Percentiles rank a stretch among this genome's conserved stretches.
Conservation (phyloP, 2,888 invertebrate genomes). For the Cerastis rubricosa region DNA sequence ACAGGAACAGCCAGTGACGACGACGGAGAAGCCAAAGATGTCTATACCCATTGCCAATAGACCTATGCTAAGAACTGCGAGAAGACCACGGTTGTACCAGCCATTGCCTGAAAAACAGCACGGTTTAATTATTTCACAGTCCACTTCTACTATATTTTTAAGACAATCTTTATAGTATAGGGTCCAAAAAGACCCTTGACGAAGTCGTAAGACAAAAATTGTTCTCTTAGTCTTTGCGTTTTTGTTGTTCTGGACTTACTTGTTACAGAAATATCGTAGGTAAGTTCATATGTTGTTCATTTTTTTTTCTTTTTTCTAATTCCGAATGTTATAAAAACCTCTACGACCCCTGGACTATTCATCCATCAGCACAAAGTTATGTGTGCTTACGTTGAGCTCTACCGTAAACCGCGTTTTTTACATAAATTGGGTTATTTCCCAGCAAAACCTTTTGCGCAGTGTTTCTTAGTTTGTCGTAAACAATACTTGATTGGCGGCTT, state of each 20-base stretch:
- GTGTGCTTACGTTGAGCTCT: background rate
- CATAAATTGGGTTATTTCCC: background rate
- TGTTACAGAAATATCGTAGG: too few relatives aligned
- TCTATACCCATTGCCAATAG: constrained; percentile 71
- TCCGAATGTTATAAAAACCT: background rate
- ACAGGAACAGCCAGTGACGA: constrained; percentile 71
- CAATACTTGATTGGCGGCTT: background rate
- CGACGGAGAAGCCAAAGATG: constrained; percentile 75
- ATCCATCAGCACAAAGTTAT: background rate
- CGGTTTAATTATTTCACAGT: background rate
- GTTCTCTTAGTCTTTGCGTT: too few relatives aligned
- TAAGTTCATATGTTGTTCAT: too few relatives aligned
- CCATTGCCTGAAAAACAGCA: constrained; percentile 44
- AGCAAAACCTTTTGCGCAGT: background rate
- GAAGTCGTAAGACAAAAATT: too few relatives aligned
- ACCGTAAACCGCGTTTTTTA: background rate
- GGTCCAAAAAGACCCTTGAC: background rate
- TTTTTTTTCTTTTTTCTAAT: too few relatives aligned
- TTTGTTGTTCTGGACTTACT: too few relatives aligned
- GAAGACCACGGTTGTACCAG: constrained; percentile 69
- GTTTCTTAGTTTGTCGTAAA: background rate
- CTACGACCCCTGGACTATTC: background rate
- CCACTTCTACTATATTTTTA: background rate
- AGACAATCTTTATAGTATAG: background rate
- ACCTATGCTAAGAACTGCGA: constrained; percentile 66